Percentiles rank a stretch among this genome's conserved stretches.
Evolutionary conservation across 2,888 invertebrate genomes (phyloP).

Genomic region (Rhingia rostrata): DNA sequence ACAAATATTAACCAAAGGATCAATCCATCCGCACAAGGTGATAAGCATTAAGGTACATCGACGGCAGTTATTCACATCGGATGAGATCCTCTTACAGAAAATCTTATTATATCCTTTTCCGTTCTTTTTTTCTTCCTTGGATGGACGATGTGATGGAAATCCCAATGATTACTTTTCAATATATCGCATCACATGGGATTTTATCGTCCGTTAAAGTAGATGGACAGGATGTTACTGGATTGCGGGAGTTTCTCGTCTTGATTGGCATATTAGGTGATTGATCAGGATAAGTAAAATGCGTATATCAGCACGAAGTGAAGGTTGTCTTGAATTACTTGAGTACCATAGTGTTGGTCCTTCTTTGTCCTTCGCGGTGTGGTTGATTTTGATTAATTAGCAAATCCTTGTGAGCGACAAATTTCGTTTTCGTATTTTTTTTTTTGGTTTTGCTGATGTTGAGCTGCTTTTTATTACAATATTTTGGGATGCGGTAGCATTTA

Average conservation of each 20-base stretch:
- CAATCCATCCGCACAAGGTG: conserved; percentile 53
- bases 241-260: conserved; percentile 29
- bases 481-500: conserved; percentile 12
- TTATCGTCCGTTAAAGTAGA: conserved; percentile 22
- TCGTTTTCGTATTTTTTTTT: neutral
- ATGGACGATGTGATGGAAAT: conserved; percentile 23
- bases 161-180: conserved; percentile 61
- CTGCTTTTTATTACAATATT: neutral
- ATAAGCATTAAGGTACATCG: conserved; percentile 7
- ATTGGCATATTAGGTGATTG: conserved; percentile 50
- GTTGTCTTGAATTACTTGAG: too few relatives aligned
- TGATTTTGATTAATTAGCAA: conserved; percentile 44
- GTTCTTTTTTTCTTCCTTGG: neutral
- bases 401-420: conserved; percentile 24
- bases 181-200: conserved; percentile 41
- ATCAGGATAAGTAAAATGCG: conserved; percentile 28
- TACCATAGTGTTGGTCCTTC: neutral
- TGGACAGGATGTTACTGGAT: conserved; percentile 27
- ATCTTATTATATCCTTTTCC: too few relatives aligned
- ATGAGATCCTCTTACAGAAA: neutral
- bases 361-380: conserved; percentile 5
- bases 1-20: conserved; percentile 39
- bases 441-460: conserved; percentile 16
- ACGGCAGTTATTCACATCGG: neutral
- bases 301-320: too few relatives aligned